phyloP scores from a whole-genome alignment of 2,113 vertebrate species.

The rabbit (Oryctolagus cuniculus) region mOryCun1.1 NC_091439.1:8023501-8024000 shows the following conservation, averaged over 20 bases:
- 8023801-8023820: not conserved
- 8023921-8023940: not conserved
- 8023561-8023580: not conserved
- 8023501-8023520: not conserved
- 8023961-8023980: not conserved
- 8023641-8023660: not conserved
- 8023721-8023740: not conserved
- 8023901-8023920: not conserved
- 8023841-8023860: not conserved
- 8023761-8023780: not conserved
- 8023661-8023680: not conserved
- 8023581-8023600: not conserved
- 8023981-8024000: not conserved
- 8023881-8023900: not conserved
- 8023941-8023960: not conserved
- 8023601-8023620: not conserved
- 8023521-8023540: not conserved
- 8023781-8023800: not conserved
- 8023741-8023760: not conserved
- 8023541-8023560: not conserved
- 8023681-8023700: not conserved
- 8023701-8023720: constrained; percentile 6
- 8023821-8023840: constrained; percentile 20
- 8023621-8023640: not conserved
- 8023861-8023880: constrained; percentile 30